Percentiles rank a stretch among this genome's conserved stretches.
These are phyloP conservation scores for Podocnemis expansa DNA, from an alignment of 2,113 vertebrate species.

Conservation along the genomic window DNA sequence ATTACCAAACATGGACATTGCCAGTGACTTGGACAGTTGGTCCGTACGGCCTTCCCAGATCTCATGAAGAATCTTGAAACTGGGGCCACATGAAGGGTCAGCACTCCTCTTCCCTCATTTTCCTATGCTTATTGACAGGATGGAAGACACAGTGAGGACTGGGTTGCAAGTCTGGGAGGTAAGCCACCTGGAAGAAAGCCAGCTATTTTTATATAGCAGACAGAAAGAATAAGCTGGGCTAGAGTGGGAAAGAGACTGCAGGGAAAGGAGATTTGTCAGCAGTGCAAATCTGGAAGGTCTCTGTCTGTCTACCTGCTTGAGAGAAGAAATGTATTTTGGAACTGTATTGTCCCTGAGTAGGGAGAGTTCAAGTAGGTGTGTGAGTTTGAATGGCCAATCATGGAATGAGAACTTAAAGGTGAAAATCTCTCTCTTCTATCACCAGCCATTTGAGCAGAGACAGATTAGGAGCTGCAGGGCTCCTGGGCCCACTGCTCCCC, in stretches of 20 bases:
- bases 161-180: neutral
- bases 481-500: no score
- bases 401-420: neutral
- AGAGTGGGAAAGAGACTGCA: neutral
- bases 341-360: neutral
- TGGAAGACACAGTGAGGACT: neutral
- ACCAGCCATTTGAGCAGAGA: no score
- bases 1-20: no score
- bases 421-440: neutral
- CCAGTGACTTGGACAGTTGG: no score
- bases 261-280: neutral
- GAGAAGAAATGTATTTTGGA: neutral
- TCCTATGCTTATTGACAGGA: neutral
- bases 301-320: neutral
- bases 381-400: neutral
- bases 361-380: neutral
- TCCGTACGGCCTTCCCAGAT: neutral
- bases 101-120: neutral
- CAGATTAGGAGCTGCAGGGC: no score
- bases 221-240: neutral
- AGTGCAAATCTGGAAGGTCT: neutral
- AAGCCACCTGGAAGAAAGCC: neutral
- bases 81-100: neutral
- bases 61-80: neutral
- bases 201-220: neutral